Evolutionary conservation across 2,113 vertebrate species (phyloP), one percentile per base, ranked within the genome.

Genomic region (Rissa tridactyla): DNA sequence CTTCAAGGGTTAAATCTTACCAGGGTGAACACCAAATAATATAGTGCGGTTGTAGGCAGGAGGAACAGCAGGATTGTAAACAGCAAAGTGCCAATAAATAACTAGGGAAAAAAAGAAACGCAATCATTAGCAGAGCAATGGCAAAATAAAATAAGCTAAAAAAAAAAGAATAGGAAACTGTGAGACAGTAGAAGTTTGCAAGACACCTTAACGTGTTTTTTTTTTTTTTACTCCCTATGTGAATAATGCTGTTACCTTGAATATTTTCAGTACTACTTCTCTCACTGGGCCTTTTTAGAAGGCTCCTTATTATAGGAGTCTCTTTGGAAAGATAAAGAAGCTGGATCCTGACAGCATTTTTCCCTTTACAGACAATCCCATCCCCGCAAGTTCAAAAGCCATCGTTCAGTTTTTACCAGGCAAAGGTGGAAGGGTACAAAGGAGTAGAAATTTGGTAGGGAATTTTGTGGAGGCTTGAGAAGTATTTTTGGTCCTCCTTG

Each of bases 1-100:
- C 58, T 94, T 52, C 34, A 77, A 86, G 68, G 51, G 84, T 91
- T 86, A 42, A 62, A 66, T 62, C 98, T 98, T 96, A 99, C 99
- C 99, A 99, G 96, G 25, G 99, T 99, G 88, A 99, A 99, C 77
- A 99, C 99, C 96, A 99, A 98, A 98, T 99, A 99, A 98, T 99
- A 99, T 38, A 99, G 98, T 1, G 99, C 99, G 0, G 99, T 99
- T 12, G 99, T 99, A 42, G 99, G 99, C 90, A 99, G 98, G 61
- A 99, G 98, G 96, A 99, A 99, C 80, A 99, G 95, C 96, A 99
- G 98, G 95, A 99, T 97, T 72, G 99, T 99, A 97, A 99, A 99
- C 1, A 99, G 98, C 98, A 99, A 96, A 7, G 99, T 99, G 47
- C 99, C 99, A 4, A 99, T 99, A 97, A 99, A 99, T 36, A 99